Base-by-base conservation (phyloP, 2,113 vertebrate genomes). In the Grantiella picta region DNA sequence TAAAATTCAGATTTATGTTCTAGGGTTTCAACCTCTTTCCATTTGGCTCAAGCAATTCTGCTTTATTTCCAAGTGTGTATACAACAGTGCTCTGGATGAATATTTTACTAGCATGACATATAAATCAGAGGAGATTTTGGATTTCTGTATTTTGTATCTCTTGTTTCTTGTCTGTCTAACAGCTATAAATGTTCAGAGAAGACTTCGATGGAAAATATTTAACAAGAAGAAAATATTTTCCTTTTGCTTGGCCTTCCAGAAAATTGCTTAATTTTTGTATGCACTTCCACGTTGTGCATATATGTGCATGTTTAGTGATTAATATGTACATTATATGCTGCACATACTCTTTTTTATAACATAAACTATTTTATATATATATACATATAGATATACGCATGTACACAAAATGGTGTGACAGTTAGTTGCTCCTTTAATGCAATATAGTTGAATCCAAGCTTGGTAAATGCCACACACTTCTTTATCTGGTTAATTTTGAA, bases 1-100 rank as follows among this genome's bases (percentile, higher is more conserved):
- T 80, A 84, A 89, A 82, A 89, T 57, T 82, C 33, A 90, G 19
- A 72, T 73, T 91, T 85, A 17, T 76, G 21, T 87, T 96, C 86
- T 84, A 23, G 8, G n/a, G 8, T 73, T 90, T 89, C 40, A 94
- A 61, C 19, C 76, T 76, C 35, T 90, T 81, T 86, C 36, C 76
- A 6, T 91, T 57, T 78, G 59, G 10, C 49, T 47, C 24, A 70
- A 91, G 49, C 45, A 63, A 54, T 19, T 52, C 16, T 53, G 63
- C n/a, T 92, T 63, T 86, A 52, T 90, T 82, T 91, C 23, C 15
- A 79, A 70, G 49, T 13, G 18, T 70, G 19, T 79, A 10, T 54
- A 31, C 86, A 73, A 72, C 21, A 79, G 12, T n/a, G 9, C 57
- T 49, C 44, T 19, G n/a, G 14, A 45, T n/a, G 25, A 94, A 81